phyloP scores from a whole-genome alignment of 2,888 invertebrate species.

The Lutraria lutraria region DNA sequence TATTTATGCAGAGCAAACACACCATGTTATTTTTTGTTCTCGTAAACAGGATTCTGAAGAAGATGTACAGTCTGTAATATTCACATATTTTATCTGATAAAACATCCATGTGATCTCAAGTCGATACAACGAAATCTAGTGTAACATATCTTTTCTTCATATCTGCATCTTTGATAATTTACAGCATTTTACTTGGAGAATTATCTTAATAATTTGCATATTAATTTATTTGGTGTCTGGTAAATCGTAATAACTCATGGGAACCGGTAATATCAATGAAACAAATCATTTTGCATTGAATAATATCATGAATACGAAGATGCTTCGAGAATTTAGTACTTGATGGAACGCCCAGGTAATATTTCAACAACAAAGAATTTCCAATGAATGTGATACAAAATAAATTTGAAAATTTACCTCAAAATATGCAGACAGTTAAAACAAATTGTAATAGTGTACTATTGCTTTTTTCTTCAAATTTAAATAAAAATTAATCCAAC shows the following conservation, averaged over 20 bases:
- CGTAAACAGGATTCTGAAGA: neutral
- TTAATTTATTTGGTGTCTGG: conserved; percentile 16
- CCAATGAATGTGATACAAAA: neutral
- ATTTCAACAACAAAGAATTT: neutral
- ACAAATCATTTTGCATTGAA: neutral
- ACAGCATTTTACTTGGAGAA: neutral
- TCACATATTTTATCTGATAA: neutral
- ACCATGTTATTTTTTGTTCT: neutral
- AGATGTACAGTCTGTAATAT: neutral
- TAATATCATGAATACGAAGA: neutral
- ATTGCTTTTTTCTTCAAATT: neutral
- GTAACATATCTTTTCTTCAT: neutral
- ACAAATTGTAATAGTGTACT: neutral
- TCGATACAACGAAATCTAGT: neutral
- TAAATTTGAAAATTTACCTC: neutral
- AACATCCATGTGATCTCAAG: neutral
- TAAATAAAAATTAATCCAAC: neutral
- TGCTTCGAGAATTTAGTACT: neutral
- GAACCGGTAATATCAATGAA: neutral
- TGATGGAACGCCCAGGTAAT: neutral
- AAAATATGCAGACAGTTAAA: neutral
- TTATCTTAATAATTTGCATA: conserved; percentile 13
- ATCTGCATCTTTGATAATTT: conserved; percentile 6
- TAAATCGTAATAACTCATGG: conserved; percentile 4
- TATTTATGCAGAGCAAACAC: neutral